phyloP scores from a whole-genome alignment of 2,113 vertebrate species.

The Strix aluco region DNA sequence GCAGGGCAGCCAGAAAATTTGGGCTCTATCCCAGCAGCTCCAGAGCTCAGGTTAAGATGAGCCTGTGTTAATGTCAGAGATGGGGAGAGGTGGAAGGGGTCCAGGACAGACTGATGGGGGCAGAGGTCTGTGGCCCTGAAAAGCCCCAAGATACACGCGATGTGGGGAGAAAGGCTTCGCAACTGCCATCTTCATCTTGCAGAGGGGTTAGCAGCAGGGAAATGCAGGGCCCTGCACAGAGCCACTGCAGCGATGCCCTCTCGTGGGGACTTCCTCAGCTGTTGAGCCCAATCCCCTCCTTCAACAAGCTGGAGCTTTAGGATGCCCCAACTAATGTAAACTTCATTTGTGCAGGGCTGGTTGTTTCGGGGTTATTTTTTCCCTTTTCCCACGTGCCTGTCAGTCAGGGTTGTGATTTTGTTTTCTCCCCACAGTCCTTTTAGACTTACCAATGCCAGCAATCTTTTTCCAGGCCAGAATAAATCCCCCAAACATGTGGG shows the following conservation, averaged over 20 bases:
- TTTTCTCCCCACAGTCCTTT: background rate
- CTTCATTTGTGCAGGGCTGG: background rate
- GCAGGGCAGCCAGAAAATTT: background rate
- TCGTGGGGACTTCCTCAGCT: background rate
- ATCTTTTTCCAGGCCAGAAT: background rate
- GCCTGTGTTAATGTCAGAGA: too few species aligned
- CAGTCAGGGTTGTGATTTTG: background rate
- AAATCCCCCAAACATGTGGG: background rate
- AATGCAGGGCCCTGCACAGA: background rate
- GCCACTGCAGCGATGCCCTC: conserved; percentile 5
- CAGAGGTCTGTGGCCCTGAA: background rate
- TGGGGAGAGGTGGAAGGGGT: background rate
- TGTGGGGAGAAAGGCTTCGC: background rate
- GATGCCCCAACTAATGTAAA: background rate
- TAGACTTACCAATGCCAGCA: background rate
- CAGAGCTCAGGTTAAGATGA: background rate
- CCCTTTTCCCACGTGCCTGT: background rate
- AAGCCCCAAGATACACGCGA: accelerated
- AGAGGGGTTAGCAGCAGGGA: background rate
- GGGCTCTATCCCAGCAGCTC: background rate
- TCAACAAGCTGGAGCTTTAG: background rate
- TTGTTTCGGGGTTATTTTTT: background rate
- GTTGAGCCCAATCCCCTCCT: background rate
- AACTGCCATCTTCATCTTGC: background rate
- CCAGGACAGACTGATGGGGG: background rate